A percentile compares a stretch with the other conserved stretches of the same genome.
These are phyloP conservation scores for Peucedramus taeniatus DNA, from an alignment of 2,113 vertebrate species.

Conservation along the genomic window DNA sequence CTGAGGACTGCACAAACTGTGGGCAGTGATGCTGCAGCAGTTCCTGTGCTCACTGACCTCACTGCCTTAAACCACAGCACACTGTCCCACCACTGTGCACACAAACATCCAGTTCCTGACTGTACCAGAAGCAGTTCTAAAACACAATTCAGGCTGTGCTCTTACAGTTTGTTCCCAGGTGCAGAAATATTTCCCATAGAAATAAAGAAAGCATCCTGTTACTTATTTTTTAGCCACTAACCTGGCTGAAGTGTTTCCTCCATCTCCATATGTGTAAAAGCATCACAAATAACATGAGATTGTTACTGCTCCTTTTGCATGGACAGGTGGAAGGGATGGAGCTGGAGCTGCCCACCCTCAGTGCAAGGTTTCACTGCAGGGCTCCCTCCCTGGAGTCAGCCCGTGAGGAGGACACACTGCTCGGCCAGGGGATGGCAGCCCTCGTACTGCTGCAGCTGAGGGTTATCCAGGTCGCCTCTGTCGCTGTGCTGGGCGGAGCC, in stretches of 20 bases:
- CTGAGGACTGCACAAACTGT: background rate
- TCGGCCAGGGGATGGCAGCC: slow-evolving; percentile 73
- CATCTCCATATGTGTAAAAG: fast-evolving
- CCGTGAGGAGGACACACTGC: slow-evolving; percentile 65
- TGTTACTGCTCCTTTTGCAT: background rate
- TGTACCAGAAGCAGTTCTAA: background rate
- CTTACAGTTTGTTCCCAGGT: background rate
- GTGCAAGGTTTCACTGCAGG: fast-evolving
- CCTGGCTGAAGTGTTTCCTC: background rate
- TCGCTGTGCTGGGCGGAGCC: slow-evolving; percentile 3
- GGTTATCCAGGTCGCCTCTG: slow-evolving; percentile 72
- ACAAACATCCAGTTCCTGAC: background rate
- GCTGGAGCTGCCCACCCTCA: background rate
- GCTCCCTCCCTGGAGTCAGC: background rate
- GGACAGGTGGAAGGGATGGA: background rate
- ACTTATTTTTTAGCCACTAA: background rate
- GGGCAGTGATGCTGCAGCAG: background rate
- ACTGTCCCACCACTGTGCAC: fast-evolving
- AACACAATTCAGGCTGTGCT: background rate
- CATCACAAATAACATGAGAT: background rate
- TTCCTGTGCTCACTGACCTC: background rate
- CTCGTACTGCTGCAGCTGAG: slow-evolving; percentile 76
- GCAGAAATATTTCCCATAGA: background rate
- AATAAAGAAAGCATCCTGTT: background rate
- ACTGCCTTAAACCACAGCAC: background rate